phyloP scores from a whole-genome alignment of 1,140 invertebrate genomes.

The Drosophila watanabei region DNA sequence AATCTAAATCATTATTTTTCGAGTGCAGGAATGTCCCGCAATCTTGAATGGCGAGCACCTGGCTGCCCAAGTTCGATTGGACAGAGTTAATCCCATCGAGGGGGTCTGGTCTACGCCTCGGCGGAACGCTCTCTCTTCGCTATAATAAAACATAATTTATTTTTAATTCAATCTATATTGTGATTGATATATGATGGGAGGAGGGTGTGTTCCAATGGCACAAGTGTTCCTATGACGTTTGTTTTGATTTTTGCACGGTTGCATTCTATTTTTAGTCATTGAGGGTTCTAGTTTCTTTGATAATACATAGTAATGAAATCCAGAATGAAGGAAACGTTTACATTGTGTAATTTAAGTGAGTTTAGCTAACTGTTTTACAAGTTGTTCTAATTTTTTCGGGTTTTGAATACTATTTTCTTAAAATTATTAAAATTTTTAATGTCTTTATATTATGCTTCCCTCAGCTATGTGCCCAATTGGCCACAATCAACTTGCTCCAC shows the following conservation, averaged over 20 bases:
- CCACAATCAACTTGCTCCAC: neutral
- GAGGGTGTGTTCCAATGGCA: neutral
- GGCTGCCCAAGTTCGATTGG: constrained; percentile 6
- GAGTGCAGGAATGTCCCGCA: constrained; percentile 6
- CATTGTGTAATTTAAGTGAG: accelerated
- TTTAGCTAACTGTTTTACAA: neutral
- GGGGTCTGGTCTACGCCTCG: constrained; percentile 17
- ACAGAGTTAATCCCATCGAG: constrained; percentile 2
- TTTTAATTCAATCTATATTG: constrained; percentile 26
- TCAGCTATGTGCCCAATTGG: constrained; percentile 50
- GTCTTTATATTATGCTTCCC: neutral
- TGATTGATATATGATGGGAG: constrained; percentile 23
- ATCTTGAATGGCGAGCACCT: constrained; percentile 15
- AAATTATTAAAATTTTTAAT: too few species aligned
- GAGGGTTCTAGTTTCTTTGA: neutral
- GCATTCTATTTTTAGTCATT: neutral
- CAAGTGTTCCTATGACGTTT: constrained; percentile 21
- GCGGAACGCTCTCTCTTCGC: neutral
- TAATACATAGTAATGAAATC: neutral
- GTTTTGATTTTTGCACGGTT: constrained; percentile 13
- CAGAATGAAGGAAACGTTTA: neutral
- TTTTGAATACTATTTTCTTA: neutral
- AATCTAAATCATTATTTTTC: constrained; percentile 6
- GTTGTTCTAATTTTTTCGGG: too few species aligned
- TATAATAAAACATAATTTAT: constrained; percentile 43